Conservation (phyloP, 2,888 invertebrate genomes). For the Arenicola marina region DNA sequence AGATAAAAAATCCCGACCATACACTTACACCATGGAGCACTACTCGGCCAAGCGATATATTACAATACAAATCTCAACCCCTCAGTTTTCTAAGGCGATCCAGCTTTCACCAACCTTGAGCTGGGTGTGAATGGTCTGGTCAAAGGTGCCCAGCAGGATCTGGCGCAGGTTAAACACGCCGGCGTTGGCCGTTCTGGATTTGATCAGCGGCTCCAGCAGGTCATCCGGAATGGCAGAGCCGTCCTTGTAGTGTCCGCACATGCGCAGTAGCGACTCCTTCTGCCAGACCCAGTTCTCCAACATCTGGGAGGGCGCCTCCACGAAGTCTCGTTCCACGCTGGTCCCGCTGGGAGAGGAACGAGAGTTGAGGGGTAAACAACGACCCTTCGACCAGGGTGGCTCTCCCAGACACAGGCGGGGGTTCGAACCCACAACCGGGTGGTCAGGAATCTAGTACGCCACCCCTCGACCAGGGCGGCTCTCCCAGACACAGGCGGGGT, state of each 20-base stretch:
- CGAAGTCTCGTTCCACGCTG: conserved; percentile 64
- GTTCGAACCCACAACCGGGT: too few relatives aligned
- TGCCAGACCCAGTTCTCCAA: conserved; percentile 67
- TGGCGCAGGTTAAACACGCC: conserved; percentile 64
- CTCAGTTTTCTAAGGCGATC: neutral
- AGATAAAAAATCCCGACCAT: too few relatives aligned
- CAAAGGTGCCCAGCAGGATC: conserved; percentile 63
- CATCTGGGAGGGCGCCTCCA: conserved; percentile 66
- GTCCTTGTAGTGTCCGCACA: conserved; percentile 63
- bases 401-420: too few relatives aligned
- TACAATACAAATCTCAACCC: too few relatives aligned
- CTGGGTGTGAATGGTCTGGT: conserved; percentile 62
- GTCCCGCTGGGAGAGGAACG: too few relatives aligned
- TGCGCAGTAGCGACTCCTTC: conserved; percentile 60
- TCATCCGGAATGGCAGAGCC: conserved; percentile 60
- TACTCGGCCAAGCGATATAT: too few relatives aligned
- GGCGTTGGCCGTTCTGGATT: conserved; percentile 62
- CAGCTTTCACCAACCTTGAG: conserved; percentile 9
- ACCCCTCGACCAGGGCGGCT: too few relatives aligned
- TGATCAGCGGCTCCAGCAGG: conserved; percentile 59
- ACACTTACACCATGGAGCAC: too few relatives aligned
- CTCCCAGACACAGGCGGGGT: too few relatives aligned
- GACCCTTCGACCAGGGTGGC: too few relatives aligned
- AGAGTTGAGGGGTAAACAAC: too few relatives aligned
- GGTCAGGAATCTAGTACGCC: too few relatives aligned